Base-by-base conservation (phyloP, 1,140 invertebrate species). In the Lasioglossum baleicum region DNA sequence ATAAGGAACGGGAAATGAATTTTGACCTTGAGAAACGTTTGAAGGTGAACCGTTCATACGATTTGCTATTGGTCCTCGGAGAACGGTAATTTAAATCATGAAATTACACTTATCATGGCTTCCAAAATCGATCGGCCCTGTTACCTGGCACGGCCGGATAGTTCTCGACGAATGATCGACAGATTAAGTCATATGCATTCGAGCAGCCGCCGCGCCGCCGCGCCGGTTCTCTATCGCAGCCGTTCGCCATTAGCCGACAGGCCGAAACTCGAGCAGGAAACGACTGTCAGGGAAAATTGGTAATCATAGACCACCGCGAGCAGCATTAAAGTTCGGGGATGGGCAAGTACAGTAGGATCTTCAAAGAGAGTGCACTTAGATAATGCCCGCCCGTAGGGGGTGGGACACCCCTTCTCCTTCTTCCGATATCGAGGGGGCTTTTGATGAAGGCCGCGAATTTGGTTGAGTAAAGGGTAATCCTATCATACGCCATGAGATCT, bases 391-490 rank as follows among this genome's bases (percentile, higher is more conserved):
- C 83, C 83, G 84, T 72, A 83, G 75, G 81, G 80, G 87, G 86
- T 85, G 81, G 88, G 71, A 68, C 77, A 75, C 83, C 84, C 79
- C 84, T 66, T 63, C 61, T 66, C 56, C 65, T 75, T 77, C 67
- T 80, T 63, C 84, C 88, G 88, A 91, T 91, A 91, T 92, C 90
- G 91, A 90, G 88, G 90, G 89, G 87, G 90, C 92, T 92, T 93
- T 93, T 93, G 92, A 93, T 93, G 92, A 92, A 93, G 92, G 88
- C 87, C 92, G 89, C 89, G 91, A 93, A 92, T 93, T 93, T 90
- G 88, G 91, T 92, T 92, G 90, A 93, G 92, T 93, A 92, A 93
- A 93, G 92, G 92, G 92, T 93, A 93, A 93, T 93, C 92, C 92
- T 92, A 93, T 93, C 92, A 93, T 86, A 92, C 90, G 91, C 90